Evolutionary conservation across 2,113 vertebrate genomes (phyloP).

Genomic region (Oostethus manadensis): DNA sequence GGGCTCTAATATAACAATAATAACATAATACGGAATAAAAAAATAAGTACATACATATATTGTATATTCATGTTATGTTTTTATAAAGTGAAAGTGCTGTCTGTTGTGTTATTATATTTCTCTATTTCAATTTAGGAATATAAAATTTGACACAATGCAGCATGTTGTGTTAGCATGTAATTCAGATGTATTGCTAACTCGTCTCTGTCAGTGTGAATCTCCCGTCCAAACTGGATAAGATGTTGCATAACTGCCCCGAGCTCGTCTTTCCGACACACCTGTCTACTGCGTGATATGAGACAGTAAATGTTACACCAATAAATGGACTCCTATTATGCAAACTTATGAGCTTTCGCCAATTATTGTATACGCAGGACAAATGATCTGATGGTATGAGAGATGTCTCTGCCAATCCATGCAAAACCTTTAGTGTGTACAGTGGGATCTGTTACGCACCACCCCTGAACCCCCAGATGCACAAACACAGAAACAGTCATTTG

Average conservation of each 20-base stretch:
- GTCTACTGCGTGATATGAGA: slow-evolving; percentile 9
- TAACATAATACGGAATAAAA: too few species aligned
- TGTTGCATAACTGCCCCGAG: slow-evolving; percentile 10
- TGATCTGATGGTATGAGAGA: slow-evolving; percentile 61
- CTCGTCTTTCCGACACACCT: slow-evolving; percentile 17
- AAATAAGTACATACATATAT: too few species aligned
- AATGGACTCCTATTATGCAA: slow-evolving; percentile 22
- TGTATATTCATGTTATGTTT: too few species aligned
- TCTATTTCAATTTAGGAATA: background rate
- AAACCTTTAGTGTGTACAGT: slow-evolving; percentile 63
- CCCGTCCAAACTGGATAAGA: slow-evolving; percentile 4
- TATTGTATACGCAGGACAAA: slow-evolving; percentile 55
- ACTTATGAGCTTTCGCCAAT: slow-evolving; percentile 43
- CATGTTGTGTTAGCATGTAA: too few species aligned
- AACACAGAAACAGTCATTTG: slow-evolving; percentile 68
- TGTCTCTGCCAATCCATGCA: slow-evolving; percentile 69
- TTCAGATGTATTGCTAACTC: background rate
- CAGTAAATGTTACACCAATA: slow-evolving; percentile 29
- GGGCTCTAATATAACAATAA: too few species aligned
- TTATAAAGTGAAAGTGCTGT: too few species aligned
- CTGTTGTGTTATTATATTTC: too few species aligned
- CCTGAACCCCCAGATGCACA: slow-evolving; percentile 69
- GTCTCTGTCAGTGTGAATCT: slow-evolving; percentile 4
- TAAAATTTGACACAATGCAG: too few species aligned
- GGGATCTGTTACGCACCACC: slow-evolving; percentile 66